Base-by-base conservation (phyloP, 2,797 vertebrate species). In the Ibycter americanus region DNA sequence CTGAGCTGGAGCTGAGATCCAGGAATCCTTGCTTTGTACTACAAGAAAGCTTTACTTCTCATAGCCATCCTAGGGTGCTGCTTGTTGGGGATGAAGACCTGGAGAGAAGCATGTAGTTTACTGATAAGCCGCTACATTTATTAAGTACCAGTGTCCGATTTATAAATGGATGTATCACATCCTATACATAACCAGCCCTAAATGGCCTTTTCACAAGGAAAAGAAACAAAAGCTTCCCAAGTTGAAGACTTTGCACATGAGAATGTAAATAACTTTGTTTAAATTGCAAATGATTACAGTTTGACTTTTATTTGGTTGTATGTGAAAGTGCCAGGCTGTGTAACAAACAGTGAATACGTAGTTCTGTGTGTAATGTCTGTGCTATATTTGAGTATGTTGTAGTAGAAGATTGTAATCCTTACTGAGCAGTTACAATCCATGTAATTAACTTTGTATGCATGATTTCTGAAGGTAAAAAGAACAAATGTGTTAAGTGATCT, bases 381-480 rank as follows among this genome's bases (percentile, higher is more conserved):
- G n/a, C 58, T 85, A 4, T 63, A 1, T 61, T 77, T 89, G 51
- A 70, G 22, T 42, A 36, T 42, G 38, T 31, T 31, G 27, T 21
- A 77, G 46, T 32, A 82, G 58, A 82, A 42, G 73, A 14, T 42
- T 40, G 12, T 85, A 63, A 78, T 89, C 36, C 36, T 93, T 74
- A 46, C 32, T 42, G 66, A 92, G 59, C 42, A 76, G 13, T 79
- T 91, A 8, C 5, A 71, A 61, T 59, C 78, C 4, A 10, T 49
- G 9, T 63, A 73, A 77, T 56, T 70, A 73, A 55, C 1, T 0
- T 32, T 51, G 20, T 52, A 12, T 83, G 13, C 0, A 21, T 44
- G 44, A 22, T 49, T 47, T 81, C 46, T 87, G 79, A 77, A 65
- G 34, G 40, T 87, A 82, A 79, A 80, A 90, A 66, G 59, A 63